Evolutionary conservation across 2,113 vertebrate genomes (phyloP), one percentile per base, ranked within the genome.

Genomic region (Salvelinus sp.): DNA sequence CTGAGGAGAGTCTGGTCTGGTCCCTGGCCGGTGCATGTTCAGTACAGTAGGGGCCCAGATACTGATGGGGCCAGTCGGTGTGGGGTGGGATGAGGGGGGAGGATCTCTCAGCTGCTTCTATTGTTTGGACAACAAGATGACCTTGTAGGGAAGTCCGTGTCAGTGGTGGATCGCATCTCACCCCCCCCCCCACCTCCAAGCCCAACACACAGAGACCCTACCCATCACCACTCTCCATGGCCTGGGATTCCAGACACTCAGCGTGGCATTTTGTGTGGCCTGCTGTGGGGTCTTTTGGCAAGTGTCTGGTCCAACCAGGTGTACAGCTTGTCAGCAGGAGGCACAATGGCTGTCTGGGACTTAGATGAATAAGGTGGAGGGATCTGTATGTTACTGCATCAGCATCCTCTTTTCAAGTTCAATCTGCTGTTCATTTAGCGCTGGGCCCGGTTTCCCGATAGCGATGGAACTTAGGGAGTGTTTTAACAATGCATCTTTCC

Each of bases 71-170:
- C 28, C 47, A 23, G 23, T 74, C 60, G 50, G 64, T 10, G 69
- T 78, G 58, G 38, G 57, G 71, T 72, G 71, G 12, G 7, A 81
- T 38, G 62, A 58, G 71, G 87, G 69, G 82, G 80, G 87, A 68
- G 82, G 80, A 66, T 64, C 79, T 83, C 65, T 83, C 71, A 80
- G 85, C 89, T 76, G 78, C 73, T 86, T 70, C 79, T 79, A 83
- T 88, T 88, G 88, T 92, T 89, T 85, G 86, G 86, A 88, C 86
- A 91, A 90, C 90, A 90, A 91, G 91, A 93, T 94, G 92, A 73
- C 95, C 95, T 94, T 96, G 92, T 96, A 96, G 92, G 95, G 95
- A 94, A 94, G 90, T 78, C 82, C 80, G 90, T 78, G 83, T 81
- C 92, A 82, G 83, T 89, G 87, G 88, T 89, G 87, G 88, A 91